Percentiles rank a stretch among this genome's conserved stretches.
Evolutionary conservation across 2,113 vertebrate genomes (phyloP).

Genomic region (Rhynchopsitta pachyrhyncha): DNA sequence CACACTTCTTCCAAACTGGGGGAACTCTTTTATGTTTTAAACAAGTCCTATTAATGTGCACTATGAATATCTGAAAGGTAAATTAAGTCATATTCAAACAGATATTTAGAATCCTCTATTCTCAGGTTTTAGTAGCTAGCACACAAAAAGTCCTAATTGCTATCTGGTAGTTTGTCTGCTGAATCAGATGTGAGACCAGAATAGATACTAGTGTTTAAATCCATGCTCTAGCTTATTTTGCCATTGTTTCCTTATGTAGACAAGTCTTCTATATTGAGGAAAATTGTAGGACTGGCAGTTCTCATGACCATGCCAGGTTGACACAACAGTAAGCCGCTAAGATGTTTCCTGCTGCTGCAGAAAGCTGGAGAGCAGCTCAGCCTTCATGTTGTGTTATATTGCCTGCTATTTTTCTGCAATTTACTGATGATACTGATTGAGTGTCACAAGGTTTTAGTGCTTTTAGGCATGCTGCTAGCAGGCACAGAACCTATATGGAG

Average conservation of each 20-base stretch:
- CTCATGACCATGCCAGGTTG: neutral
- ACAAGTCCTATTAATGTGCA: neutral
- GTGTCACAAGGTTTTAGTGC: neutral
- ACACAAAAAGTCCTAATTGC: neutral
- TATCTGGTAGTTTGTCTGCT: neutral
- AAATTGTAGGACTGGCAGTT: neutral
- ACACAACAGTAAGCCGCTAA: neutral
- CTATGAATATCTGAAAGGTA: neutral
- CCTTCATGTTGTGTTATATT: fast-evolving
- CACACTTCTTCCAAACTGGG: neutral
- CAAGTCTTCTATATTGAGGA: neutral
- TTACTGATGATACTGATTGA: neutral
- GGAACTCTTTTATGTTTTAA: neutral
- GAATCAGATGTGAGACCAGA: neutral
- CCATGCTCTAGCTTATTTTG: neutral
- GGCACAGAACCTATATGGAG: fast-evolving
- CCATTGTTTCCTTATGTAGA: neutral
- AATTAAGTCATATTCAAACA: neutral
- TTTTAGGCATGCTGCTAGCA: neutral
- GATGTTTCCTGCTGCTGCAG: neutral
- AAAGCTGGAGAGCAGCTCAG: neutral
- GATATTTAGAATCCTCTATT: neutral
- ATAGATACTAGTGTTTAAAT: neutral
- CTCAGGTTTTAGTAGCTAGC: neutral
- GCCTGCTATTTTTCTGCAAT: neutral